A percentile compares a stretch with the other conserved stretches of the same genome.
Conservation (phyloP, 1,140 invertebrate genomes). For the Ridgeia piscesae region DNA sequence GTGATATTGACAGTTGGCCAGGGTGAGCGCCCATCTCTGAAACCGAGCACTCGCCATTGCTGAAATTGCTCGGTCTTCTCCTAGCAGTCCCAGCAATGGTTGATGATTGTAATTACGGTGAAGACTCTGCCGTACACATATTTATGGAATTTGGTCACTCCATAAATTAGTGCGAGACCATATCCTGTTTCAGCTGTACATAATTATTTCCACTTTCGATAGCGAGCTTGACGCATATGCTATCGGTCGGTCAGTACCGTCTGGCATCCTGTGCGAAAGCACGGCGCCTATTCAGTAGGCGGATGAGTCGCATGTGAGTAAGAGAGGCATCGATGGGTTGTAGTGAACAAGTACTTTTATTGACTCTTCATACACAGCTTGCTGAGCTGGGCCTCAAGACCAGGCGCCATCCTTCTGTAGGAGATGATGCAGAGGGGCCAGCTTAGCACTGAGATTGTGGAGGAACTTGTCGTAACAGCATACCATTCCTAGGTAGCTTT, state of each 20-base stretch:
- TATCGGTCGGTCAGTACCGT: no score
- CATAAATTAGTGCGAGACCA: not conserved
- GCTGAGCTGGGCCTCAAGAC: not conserved
- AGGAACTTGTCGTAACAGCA: no score
- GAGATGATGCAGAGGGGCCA: no score
- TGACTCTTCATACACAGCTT: not conserved
- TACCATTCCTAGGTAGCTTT: not conserved
- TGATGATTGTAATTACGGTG: not conserved
- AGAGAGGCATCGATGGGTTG: not conserved
- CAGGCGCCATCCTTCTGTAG: no score
- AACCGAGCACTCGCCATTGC: not conserved
- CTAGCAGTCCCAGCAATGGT: not conserved
- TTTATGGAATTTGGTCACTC: slow-evolving; percentile 10
- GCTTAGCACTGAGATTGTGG: no score
- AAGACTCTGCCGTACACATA: slow-evolving; percentile 3
- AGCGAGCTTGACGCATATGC: not conserved
- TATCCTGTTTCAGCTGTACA: not conserved
- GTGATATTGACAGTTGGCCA: not conserved
- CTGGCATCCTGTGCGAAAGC: not conserved
- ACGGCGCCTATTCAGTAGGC: not conserved
- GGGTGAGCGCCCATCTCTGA: not conserved
- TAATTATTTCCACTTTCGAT: not conserved
- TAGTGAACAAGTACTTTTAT: not conserved
- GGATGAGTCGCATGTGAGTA: not conserved
- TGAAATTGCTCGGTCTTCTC: not conserved